A percentile compares a stretch with the other conserved stretches of the same genome.
These are phyloP conservation scores for Motacilla alba DNA, from an alignment of 2,113 vertebrate genomes.

Conservation along the genomic window DNA sequence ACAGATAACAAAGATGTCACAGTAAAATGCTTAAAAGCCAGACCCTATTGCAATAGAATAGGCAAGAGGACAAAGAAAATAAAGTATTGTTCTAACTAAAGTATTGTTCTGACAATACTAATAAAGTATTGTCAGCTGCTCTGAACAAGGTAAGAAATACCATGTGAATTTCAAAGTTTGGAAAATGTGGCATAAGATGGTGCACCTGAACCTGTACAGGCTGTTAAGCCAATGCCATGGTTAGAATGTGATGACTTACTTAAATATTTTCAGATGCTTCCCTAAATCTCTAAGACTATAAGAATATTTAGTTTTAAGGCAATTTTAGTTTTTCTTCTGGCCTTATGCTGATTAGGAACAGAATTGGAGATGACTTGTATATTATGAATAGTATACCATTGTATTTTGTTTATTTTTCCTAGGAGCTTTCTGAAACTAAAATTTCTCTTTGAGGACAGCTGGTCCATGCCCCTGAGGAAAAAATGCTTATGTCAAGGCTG, in stretches of 20 bases:
- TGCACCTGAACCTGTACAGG: background rate
- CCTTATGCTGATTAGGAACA: background rate
- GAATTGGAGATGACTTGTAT: background rate
- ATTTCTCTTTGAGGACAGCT: conserved; percentile 8
- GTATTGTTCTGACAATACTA: too few species aligned
- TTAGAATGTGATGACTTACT: background rate
- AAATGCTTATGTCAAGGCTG: background rate
- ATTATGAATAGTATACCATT: background rate
- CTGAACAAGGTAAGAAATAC: background rate
- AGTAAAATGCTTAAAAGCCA: background rate
- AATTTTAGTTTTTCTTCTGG: background rate
- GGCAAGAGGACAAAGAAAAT: background rate
- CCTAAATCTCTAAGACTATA: background rate
- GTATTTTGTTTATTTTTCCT: background rate
- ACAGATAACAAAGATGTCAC: background rate
- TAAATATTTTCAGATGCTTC: background rate
- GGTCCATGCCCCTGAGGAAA: background rate
- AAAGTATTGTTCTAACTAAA: background rate
- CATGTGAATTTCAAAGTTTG: background rate
- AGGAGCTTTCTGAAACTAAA: background rate
- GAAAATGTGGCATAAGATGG: background rate
- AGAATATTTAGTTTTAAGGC: background rate
- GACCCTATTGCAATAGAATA: background rate
- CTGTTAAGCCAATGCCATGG: background rate
- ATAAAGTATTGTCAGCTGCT: background rate